Evolutionary conservation across 2,797 vertebrate genomes (phyloP), one percentile per base, ranked within the genome.

Genomic region (Meriones psammophilus): DNA sequence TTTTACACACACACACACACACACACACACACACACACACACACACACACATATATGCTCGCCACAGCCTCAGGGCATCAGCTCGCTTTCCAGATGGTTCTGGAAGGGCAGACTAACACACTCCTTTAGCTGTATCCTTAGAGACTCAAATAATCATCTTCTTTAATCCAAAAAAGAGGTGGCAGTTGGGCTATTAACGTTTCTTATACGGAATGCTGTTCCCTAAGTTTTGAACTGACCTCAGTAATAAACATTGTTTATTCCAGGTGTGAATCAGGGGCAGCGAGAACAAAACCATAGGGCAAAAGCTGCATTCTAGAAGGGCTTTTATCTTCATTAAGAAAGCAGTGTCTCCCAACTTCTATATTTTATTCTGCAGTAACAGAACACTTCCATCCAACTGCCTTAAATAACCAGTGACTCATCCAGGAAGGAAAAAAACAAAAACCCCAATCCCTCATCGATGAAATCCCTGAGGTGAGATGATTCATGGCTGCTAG

Each of bases 311-410:
- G 13, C 36, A 33, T 76, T 95, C n/a, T 94, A 78, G 1, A 30
- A 30, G 87, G 64, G 58, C 17, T 54, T n/a, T 68, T 69, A 89
- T 94, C 91, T 54, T 88, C 24, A 17, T 86, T 76, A 36, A 84
- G 86, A 81, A 91, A 85, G 30, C 46, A 73, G n/a, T 68, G 28
- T 42, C 74, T 83, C 76, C 73, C 46, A 39, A 73, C 66, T n/a
- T 85, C 50, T 91, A 92, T 12, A 9, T 64, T 94, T 92, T 60
- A 91, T 71, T 54, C 68, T 93, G n/a, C 17, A 54, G 14, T 68
- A 92, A 90, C 54, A 91, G 94, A 95, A 96, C 78, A 74, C 24
- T 71, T 36, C 46, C 56, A 73, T 30, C n/a, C 17, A 39, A 79
- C 24, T 81, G 26, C 26, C 9, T 91, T 60, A 10, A 78, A 73